These are phyloP conservation scores for Prionailurus viverrinus DNA, from an alignment of 2,113 vertebrate genomes.

Conservation along the genomic window DNA sequence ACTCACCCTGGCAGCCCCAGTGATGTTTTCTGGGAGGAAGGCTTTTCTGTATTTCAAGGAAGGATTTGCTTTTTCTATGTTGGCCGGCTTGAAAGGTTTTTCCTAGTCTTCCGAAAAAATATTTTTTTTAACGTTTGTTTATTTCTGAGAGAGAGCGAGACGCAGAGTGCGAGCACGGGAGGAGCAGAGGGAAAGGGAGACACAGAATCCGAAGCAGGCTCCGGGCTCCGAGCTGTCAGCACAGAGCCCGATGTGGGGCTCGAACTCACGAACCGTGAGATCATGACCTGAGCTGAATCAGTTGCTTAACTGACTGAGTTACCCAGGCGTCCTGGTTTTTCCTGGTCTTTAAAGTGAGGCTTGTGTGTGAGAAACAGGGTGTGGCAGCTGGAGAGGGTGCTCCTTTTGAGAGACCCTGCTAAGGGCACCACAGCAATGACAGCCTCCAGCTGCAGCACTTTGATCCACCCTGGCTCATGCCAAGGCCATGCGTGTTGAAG, in stretches of 20 bases:
- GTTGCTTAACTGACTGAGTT: too few relatives aligned
- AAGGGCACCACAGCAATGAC: neutral
- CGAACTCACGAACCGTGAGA: too few relatives aligned
- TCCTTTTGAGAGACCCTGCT: neutral
- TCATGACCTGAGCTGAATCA: too few relatives aligned
- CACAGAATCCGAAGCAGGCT: too few relatives aligned
- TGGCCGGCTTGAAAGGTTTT: neutral
- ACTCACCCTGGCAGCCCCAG: neutral
- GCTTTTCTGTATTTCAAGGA: neutral
- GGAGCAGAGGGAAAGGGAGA: too few relatives aligned
- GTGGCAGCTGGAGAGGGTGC: neutral
- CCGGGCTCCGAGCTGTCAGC: too few relatives aligned
- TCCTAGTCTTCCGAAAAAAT: neutral
- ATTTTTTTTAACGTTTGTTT: too few relatives aligned
- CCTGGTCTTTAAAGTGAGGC: neutral
- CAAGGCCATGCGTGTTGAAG: neutral
- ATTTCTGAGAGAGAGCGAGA: too few relatives aligned
- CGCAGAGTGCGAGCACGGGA: too few relatives aligned
- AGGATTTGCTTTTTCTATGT: neutral
- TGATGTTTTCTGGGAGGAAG: slow-evolving; percentile 29
- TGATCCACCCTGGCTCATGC: neutral
- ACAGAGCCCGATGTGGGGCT: too few relatives aligned
- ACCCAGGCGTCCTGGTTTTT: neutral
- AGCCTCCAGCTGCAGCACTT: neutral
- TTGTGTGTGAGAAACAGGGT: neutral